Percentiles rank a stretch among this genome's conserved stretches.
Conservation (phyloP, 2,113 vertebrate species). For the Oreochromis spilurus region DNA sequence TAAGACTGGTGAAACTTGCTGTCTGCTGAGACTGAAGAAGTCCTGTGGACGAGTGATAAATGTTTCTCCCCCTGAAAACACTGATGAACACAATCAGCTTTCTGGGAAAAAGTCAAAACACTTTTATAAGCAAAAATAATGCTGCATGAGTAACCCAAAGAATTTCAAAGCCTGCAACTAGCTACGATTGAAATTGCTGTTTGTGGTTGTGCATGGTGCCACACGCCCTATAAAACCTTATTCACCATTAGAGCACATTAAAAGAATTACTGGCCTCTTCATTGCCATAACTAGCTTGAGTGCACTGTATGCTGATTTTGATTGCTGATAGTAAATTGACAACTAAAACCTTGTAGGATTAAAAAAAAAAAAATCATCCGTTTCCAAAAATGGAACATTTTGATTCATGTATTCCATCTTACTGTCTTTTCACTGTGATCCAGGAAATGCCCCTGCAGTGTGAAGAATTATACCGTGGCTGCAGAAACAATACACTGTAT, state of each 20-base stretch:
- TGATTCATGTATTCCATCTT: neutral
- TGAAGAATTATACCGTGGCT: neutral
- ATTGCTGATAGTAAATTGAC: neutral
- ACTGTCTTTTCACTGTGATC: neutral
- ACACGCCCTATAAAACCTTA: neutral
- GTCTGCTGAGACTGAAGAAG: neutral
- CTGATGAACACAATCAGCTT: neutral
- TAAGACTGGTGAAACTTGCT: neutral
- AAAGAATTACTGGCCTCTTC: neutral
- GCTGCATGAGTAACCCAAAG: neutral
- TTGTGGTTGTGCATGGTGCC: neutral
- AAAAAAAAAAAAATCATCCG: neutral
- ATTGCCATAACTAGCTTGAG: neutral
- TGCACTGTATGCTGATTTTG: neutral
- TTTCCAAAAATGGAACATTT: neutral
- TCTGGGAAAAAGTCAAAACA: neutral
- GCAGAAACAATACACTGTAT: neutral
- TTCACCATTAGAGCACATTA: neutral
- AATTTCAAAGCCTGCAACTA: neutral
- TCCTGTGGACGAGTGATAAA: neutral
- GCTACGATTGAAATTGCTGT: neutral
- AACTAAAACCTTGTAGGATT: neutral
- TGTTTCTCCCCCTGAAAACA: neutral
- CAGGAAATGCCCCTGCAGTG: neutral
- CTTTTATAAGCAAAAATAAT: neutral